These are phyloP conservation scores for Centropus bengalensis DNA, from an alignment of 2,113 vertebrate genomes.

Conservation along the genomic window DNA sequence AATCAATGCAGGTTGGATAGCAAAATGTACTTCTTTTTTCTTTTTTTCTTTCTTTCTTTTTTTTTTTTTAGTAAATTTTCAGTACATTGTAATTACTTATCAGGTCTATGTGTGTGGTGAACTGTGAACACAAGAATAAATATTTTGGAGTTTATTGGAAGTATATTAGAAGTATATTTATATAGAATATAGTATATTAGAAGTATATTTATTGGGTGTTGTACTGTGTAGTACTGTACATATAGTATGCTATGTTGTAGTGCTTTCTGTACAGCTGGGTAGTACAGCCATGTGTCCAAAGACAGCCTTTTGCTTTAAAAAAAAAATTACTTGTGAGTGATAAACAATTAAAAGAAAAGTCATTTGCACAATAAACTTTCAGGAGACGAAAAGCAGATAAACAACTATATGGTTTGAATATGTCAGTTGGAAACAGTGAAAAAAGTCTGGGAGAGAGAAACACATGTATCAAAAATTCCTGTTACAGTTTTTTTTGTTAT, in stretches of 20 bases:
- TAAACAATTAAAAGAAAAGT: neutral
- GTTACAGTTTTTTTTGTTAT: neutral
- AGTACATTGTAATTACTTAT: neutral
- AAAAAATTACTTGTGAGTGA: neutral
- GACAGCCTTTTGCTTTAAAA: neutral
- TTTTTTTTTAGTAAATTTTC: neutral
- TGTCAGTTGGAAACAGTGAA: neutral
- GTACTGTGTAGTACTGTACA: neutral
- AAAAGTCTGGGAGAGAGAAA: neutral
- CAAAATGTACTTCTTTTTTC: neutral
- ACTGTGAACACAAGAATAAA: neutral
- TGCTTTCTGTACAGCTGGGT: neutral
- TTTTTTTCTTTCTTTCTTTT: neutral
- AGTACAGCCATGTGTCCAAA: neutral
- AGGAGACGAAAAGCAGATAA: neutral
- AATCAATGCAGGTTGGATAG: conserved; percentile 40
- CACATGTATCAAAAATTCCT: neutral
- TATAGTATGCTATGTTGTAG: neutral
- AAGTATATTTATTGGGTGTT: neutral
- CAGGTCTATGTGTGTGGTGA: neutral
- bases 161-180: neutral
- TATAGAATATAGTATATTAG: neutral
- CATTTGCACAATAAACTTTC: neutral
- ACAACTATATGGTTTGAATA: neutral
- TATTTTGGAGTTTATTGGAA: neutral